phyloP scores from a whole-genome alignment of 2,797 vertebrate species.

The Pangasius mekongensis region DNA sequence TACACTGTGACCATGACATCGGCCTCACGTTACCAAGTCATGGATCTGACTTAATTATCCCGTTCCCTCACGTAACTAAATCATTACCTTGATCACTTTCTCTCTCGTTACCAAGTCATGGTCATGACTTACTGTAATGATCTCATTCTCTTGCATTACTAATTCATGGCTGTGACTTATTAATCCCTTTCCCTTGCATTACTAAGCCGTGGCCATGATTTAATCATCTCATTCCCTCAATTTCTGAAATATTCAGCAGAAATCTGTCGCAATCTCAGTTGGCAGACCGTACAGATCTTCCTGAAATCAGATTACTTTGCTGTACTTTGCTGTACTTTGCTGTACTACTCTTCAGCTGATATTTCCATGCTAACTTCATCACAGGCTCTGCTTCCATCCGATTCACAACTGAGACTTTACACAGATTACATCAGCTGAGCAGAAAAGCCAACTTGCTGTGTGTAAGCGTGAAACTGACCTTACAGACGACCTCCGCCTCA shows the following conservation, averaged over 20 bases:
- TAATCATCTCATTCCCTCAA: neutral
- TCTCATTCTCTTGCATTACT: neutral
- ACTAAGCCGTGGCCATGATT: neutral
- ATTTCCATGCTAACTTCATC: neutral
- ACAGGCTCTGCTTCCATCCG: neutral
- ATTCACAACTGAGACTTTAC: neutral
- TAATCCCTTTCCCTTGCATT: neutral
- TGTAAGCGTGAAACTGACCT: slow-evolving; percentile 52
- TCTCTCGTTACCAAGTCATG: neutral
- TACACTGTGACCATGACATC: neutral
- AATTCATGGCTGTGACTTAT: neutral
- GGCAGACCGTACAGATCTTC: neutral
- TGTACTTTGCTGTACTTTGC: neutral
- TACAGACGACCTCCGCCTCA: slow-evolving; percentile 48
- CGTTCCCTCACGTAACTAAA: neutral
- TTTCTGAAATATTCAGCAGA: neutral
- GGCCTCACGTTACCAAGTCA: neutral
- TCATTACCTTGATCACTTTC: neutral
- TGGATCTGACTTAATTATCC: neutral
- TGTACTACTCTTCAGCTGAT: neutral
- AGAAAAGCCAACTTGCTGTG: neutral
- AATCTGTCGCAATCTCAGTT: too few relatives aligned
- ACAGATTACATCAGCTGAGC: neutral
- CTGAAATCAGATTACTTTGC: neutral
- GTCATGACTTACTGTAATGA: neutral